Base-by-base conservation (phyloP, 1,140 invertebrate species). In the Dreissena polymorpha region DNA sequence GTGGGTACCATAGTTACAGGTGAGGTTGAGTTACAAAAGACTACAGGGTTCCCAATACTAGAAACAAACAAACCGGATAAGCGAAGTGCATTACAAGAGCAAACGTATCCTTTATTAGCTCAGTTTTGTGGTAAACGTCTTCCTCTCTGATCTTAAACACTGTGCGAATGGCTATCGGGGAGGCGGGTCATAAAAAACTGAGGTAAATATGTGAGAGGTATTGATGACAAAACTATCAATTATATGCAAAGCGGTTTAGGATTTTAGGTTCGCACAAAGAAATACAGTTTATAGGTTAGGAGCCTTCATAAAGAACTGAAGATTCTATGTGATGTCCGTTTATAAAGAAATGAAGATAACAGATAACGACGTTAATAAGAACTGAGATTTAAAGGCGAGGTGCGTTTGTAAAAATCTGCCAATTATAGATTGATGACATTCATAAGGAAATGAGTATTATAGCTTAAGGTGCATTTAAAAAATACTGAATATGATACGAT, bases 1-100 rank as follows among this genome's bases (percentile, higher is more conserved):
- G 14, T 96, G 0, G 97, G 97, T 16, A 93, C 94, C 0, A 91
- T 95, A 83, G 93, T 97, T 87, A 97, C 96, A 21, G 94, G 91
- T 91, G 79, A 86, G 39, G 2, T 8, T 39, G 39, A 5, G 39
- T 2, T 5, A 39, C 39, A 8, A 39, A 39, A 2, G 8, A 8
- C 39, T 39, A 8, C 8, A 39, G 39, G 39, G 39, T 39, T 39
- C 2, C 39, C 39, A 8, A 39, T 8, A n/a, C n/a, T 84, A 63
- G 29, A 12, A 73, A 18, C 16, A 39, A 29, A 13, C 14, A 39
- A 8, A 13, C 49, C 39, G 39, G 39, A 39, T 39, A 39, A 39
- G 39, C 39, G 39, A 39, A 39, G 39, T 2, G 8, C 39, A 39
- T 39, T 39, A 39, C 2, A 39, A 39, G 39, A 39, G 39, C 39